These are phyloP conservation scores for Saguinus imperator DNA, from an alignment of 2,113 vertebrate genomes.

Conservation along the genomic window DNA sequence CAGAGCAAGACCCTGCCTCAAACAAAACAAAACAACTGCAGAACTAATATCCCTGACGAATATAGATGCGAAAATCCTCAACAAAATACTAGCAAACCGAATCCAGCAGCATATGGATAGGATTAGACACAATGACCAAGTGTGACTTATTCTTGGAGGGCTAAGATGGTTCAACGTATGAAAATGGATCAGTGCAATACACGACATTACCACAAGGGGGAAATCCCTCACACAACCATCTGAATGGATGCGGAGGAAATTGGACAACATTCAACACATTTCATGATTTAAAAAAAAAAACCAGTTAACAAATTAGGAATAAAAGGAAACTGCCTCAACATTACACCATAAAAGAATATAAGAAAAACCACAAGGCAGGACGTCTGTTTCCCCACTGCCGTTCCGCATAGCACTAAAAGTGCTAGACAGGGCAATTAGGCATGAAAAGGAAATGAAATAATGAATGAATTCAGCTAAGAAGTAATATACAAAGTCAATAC, in stretches of 20 bases:
- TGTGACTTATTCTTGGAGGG: not conserved
- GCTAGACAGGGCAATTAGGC: not conserved
- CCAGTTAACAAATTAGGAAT: not conserved
- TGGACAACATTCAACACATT: not conserved
- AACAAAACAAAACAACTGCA: no score
- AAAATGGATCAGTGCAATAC: not conserved
- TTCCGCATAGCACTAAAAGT: not conserved
- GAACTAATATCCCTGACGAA: no score
- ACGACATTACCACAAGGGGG: not conserved
- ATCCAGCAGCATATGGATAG: not conserved
- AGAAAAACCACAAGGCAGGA: not conserved
- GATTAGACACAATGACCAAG: not conserved
- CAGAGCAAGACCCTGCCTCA: no score
- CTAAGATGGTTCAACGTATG: not conserved
- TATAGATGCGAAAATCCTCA: no score
- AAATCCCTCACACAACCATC: not conserved
- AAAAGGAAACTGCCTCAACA: no score
- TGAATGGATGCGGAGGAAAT: not conserved
- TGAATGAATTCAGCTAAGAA: not conserved
- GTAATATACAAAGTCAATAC: not conserved
- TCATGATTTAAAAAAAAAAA: not conserved
- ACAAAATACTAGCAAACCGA: not conserved
- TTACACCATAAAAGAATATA: no score
- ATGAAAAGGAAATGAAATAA: not conserved
- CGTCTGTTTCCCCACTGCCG: not conserved